A percentile compares a stretch with the other conserved stretches of the same genome.
Evolutionary conservation across 2,113 vertebrate species (phyloP).

Genomic region (Promerops cafer): DNA sequence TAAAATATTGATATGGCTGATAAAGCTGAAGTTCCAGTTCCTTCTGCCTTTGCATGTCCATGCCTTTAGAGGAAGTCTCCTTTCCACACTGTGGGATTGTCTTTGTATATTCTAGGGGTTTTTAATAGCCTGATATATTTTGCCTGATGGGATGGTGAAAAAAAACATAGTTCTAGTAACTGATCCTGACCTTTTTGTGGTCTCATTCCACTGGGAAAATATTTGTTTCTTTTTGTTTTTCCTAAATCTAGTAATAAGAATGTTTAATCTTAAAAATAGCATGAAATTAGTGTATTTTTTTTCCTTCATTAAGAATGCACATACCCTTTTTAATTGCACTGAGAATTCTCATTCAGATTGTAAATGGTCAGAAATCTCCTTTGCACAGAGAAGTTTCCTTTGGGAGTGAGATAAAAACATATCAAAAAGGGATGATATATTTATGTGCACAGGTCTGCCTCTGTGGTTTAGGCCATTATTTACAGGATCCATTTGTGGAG

Average conservation of each 20-base stretch:
- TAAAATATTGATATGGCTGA: constrained; percentile 75
- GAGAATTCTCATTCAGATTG: not conserved
- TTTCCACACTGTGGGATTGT: not conserved
- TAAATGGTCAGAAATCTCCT: not conserved
- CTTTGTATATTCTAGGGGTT: not conserved
- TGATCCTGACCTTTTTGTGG: not conserved
- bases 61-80: constrained; percentile 26
- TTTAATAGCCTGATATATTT: not conserved
- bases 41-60: constrained; percentile 28
- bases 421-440: not conserved
- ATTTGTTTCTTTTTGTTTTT: not conserved
- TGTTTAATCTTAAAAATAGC: not conserved
- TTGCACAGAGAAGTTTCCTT: not conserved
- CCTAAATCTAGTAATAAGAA: not conserved
- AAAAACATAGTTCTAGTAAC: not conserved
- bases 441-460: not conserved
- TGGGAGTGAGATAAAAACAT: not conserved
- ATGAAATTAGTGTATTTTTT: not conserved
- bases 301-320: not conserved
- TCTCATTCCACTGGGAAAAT: not conserved
- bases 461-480: not conserved
- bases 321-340: not conserved
- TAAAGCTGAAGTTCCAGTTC: constrained; percentile 63
- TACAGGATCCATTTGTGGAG: not conserved
- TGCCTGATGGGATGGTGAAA: not conserved